Percentiles rank a stretch among this genome's conserved stretches.
Evolutionary conservation across 2,113 vertebrate genomes (phyloP).

Genomic region (Hylia prasina): DNA sequence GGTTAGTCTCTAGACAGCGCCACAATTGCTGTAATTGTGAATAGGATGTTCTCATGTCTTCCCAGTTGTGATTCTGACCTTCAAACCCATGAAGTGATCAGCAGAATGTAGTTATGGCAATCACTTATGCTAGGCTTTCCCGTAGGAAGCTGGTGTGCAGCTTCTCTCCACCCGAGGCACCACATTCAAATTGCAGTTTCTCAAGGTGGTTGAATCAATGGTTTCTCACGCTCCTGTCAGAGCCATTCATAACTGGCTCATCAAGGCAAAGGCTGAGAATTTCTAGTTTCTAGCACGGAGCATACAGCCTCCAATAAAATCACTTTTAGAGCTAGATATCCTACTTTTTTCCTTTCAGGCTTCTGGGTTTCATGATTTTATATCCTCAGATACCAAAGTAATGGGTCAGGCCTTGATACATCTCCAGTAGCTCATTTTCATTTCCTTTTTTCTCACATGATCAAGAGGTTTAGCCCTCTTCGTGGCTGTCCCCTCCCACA

Average conservation of each 20-base stretch:
- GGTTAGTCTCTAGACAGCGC: not conserved
- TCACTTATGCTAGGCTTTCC: not conserved
- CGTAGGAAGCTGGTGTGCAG: not conserved
- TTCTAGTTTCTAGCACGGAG: not conserved
- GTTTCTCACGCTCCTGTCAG: not conserved
- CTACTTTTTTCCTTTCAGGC: not conserved
- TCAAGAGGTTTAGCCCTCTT: slow-evolving; percentile 30
- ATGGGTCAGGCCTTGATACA: not conserved
- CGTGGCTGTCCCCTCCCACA: slow-evolving; percentile 58
- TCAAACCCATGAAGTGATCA: not conserved
- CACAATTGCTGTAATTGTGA: not conserved
- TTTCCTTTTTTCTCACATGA: slow-evolving; percentile 63
- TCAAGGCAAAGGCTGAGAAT: not conserved
- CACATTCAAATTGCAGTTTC: not conserved
- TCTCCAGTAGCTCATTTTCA: slow-evolving; percentile 14
- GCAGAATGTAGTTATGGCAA: not conserved
- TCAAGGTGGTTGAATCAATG: not conserved
- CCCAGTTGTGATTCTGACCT: not conserved
- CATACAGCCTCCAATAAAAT: not conserved
- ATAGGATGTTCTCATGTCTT: not conserved
- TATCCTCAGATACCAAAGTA: slow-evolving; percentile 19
- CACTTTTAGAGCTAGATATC: not conserved
- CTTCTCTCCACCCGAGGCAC: not conserved
- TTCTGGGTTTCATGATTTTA: not conserved
- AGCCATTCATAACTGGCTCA: not conserved